Evolutionary conservation across 2,888 invertebrate genomes (phyloP).

Genomic region (Sympetrum striolatum): DNA sequence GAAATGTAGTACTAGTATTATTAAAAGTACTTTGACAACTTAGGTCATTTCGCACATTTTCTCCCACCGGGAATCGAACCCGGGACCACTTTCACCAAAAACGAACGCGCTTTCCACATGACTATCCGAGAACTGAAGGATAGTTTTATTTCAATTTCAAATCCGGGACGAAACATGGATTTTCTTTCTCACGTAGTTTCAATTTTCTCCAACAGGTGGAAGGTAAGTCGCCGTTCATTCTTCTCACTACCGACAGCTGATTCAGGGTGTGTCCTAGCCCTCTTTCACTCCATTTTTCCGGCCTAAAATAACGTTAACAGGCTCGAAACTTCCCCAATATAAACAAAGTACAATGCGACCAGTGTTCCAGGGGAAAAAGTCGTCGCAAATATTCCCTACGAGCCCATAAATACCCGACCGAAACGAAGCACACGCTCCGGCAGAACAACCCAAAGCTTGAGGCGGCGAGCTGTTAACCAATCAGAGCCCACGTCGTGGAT

Average conservation of each 20-base stretch:
- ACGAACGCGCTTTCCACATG: no score
- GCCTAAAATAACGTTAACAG: not conserved
- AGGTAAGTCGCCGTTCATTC: not conserved
- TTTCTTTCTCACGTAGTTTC: not conserved
- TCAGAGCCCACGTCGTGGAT: slow-evolving; percentile 26
- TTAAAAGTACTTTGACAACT: no score
- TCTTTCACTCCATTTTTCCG: not conserved
- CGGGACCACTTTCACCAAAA: no score
- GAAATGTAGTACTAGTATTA: no score
- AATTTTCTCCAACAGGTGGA: not conserved
- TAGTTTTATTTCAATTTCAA: no score
- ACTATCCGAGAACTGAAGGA: no score
- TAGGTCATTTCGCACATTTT: no score
- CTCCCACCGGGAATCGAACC: no score
- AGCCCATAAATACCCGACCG: not conserved
- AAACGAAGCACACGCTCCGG: not conserved
- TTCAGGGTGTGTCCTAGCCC: not conserved
- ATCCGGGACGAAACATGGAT: no score
- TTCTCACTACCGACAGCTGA: not conserved
- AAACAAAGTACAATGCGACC: not conserved
- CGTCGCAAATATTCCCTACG: not conserved
- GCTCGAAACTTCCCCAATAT: not conserved
- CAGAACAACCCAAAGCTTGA: not conserved
- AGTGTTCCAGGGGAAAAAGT: not conserved
- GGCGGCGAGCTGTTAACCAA: not conserved